These are phyloP conservation scores for Hyphantria cunea DNA, from an alignment of 1,140 invertebrate genomes.

Conservation along the genomic window DNA sequence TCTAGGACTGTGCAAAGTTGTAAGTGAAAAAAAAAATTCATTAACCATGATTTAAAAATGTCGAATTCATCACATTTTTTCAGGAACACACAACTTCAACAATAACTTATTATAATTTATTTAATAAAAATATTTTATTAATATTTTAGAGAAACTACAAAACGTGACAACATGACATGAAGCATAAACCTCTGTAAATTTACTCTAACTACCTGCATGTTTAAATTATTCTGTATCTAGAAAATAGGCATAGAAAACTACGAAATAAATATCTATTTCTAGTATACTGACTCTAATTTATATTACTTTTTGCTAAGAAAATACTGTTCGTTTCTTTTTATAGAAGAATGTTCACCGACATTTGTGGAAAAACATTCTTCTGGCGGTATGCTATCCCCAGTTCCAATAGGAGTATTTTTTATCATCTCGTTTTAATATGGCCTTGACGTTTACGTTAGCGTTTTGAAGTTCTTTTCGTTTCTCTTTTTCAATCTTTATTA, in stretches of 20 bases:
- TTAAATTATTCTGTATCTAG: no score
- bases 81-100: constrained; percentile 13
- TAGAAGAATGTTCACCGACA: constrained; percentile 73
- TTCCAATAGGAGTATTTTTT: constrained; percentile 78
- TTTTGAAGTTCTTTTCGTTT: constrained; percentile 71
- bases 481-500: constrained; percentile 83
- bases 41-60: constrained; percentile 19
- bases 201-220: no score
- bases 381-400: constrained; percentile 82
- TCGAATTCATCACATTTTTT: constrained; percentile 26
- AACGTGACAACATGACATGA: no score
- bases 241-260: constrained; percentile 16
- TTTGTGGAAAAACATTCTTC: constrained; percentile 80
- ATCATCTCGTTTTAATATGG: constrained; percentile 66
- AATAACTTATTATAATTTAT: neutral
- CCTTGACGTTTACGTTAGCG: constrained; percentile 63
- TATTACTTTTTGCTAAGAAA: constrained; percentile 7
- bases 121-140: no score
- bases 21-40: constrained; percentile 11
- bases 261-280: constrained; percentile 9
- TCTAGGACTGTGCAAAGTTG: constrained; percentile 15
- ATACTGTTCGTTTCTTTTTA: constrained; percentile 28
- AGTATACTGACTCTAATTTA: constrained; percentile 18
- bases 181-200: no score
- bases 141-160: no score